Conservation (phyloP, 2,888 invertebrate genomes). For the Eupithecia centaureata region DNA sequence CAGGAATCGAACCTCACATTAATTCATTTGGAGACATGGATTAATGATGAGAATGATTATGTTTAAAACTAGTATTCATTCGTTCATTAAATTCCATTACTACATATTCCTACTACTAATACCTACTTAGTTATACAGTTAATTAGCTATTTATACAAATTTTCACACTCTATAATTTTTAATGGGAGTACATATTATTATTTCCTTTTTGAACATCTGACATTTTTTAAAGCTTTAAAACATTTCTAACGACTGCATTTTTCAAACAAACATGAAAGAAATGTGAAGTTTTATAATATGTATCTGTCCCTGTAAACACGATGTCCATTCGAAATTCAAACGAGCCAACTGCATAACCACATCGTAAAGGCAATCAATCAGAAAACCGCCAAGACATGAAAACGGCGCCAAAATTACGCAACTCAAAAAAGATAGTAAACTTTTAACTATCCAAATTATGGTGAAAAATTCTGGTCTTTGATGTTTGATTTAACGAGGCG, state of each 20-base stretch:
- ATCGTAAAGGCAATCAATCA: conserved; percentile 34
- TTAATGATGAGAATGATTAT: conserved; percentile 4
- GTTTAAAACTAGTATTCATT: neutral
- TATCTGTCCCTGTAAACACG: conserved; percentile 13
- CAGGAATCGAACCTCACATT: conserved; percentile 1
- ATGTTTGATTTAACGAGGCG: conserved; percentile 67
- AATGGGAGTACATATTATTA: neutral
- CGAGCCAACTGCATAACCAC: conserved; percentile 25
- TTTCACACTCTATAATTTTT: neutral
- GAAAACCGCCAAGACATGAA: conserved; percentile 26
- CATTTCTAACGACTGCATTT: neutral
- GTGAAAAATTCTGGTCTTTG: conserved; percentile 66
- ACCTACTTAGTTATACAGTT: neutral
- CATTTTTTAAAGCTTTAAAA: neutral
- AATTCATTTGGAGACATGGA: conserved; percentile 8
- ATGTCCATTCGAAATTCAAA: conserved; percentile 13
- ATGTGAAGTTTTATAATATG: neutral
- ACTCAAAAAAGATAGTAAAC: conserved; percentile 49
- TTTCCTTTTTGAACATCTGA: neutral
- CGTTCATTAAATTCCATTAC: neutral
- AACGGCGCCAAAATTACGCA: conserved; percentile 42
- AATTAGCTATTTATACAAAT: neutral
- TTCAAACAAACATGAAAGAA: conserved; percentile 9
- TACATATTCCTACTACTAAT: neutral
- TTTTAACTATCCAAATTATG: conserved; percentile 63